Base-by-base conservation (phyloP, 2,797 vertebrate genomes). In the Australoheros facetus region DNA sequence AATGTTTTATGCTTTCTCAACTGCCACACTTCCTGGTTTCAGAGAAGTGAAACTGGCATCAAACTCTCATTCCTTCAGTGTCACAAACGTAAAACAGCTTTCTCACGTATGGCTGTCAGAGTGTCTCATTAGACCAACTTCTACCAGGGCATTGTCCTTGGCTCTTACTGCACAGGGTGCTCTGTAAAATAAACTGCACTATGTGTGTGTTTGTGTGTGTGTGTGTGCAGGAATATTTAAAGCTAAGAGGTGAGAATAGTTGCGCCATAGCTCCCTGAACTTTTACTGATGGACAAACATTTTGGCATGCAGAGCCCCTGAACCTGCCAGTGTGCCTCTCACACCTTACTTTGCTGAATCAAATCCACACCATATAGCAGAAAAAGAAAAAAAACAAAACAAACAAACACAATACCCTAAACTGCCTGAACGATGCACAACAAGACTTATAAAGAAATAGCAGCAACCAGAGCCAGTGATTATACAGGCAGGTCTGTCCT, bases 241-340 rank as follows among this genome's bases (percentile, higher is more conserved):
- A 91, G 91, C 84, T 84, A 80, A 88, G 66, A 70, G 64, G 81
- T 91, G 77, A 88, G 55, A 79, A 66, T 55, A 71, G 45, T 62
- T 23, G 59, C 83, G 66, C 87, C 74, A 55, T 58, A 69, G 77
- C 80, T 92, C 88, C 88, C 88, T 90, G 91, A 91, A 91, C 81
- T 2, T 77, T 86, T 56, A 66, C 74, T 17, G 37, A 58, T 53
- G 58, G 85, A 42, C 45, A 19, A 28, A 70, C 56, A 5, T 28
- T 77, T 58, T 56, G 73, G 80, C 86, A 82, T 86, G 85, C 84
- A 75, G 83, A 87, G 81, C 83, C 78, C 71, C 80, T 76, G 81
- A 83, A 81, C 79, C 72, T 48, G 32, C 73, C 75, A 13, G 56
- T 58, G 57, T 37, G 37, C 79, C 81, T 71, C 76, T 70, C 71